These are phyloP conservation scores for Casuarius casuarius DNA, from an alignment of 2,113 vertebrate genomes.

Conservation along the genomic window DNA sequence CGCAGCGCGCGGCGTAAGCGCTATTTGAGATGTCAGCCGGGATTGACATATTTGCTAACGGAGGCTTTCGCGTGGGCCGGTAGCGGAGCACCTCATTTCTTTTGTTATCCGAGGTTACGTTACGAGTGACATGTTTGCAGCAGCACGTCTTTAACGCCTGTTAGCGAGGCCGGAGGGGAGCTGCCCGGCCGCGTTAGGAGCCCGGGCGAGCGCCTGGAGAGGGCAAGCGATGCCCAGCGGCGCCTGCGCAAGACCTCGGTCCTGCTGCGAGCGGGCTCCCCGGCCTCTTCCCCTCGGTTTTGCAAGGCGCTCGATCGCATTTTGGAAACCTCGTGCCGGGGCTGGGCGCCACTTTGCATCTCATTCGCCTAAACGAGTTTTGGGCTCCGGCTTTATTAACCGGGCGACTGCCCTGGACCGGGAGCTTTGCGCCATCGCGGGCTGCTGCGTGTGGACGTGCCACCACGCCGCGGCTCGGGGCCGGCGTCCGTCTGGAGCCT, in stretches of 20 bases:
- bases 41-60: constrained; percentile 65
- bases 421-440: not conserved
- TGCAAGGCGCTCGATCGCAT: too few relatives aligned
- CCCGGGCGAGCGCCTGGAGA: too few relatives aligned
- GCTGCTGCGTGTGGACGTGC: not conserved
- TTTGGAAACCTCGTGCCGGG: too few relatives aligned
- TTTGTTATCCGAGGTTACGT: not conserved
- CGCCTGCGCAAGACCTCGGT: too few relatives aligned
- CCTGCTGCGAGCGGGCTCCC: too few relatives aligned
- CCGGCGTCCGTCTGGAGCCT: not conserved
- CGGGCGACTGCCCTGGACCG: not conserved
- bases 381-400: not conserved
- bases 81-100: not conserved
- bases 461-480: not conserved
- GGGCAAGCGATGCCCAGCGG: too few relatives aligned
- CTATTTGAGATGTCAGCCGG: constrained; percentile 22
- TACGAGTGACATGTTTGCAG: not conserved
- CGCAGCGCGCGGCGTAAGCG: not conserved
- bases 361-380: not conserved
- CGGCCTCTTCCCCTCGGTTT: too few relatives aligned
- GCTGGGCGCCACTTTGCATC: not conserved
- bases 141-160: not conserved
- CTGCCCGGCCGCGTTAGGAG: too few relatives aligned
- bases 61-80: constrained; percentile 8
- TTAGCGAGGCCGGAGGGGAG: not conserved